Evolutionary conservation across 2,113 vertebrate species (phyloP).

Genomic region (Sinocyclocheilus anophthalmus): DNA sequence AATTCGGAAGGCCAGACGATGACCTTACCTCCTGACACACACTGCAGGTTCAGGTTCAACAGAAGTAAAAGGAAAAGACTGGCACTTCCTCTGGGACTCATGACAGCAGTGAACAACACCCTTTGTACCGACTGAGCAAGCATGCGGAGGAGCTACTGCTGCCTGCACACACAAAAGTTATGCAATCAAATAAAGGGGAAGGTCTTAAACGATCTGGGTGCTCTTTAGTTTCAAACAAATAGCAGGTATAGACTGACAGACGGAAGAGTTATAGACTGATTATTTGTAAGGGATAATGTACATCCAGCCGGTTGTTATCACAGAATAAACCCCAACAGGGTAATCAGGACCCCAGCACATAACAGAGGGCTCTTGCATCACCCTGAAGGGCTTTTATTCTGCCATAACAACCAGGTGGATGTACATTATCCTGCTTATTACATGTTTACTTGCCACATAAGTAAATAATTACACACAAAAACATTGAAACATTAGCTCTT

Average conservation of each 20-base stretch:
- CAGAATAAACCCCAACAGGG: too few species aligned
- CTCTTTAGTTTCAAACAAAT: neutral
- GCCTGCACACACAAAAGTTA: neutral
- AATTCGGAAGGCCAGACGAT: slow-evolving; percentile 69
- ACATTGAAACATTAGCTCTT: neutral
- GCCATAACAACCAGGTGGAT: neutral
- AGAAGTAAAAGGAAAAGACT: slow-evolving; percentile 34
- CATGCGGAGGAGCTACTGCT: slow-evolving; percentile 3
- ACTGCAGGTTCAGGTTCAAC: neutral
- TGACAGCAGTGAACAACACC: neutral
- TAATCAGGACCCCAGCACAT: too few species aligned
- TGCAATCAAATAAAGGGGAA: neutral
- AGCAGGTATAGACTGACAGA: neutral
- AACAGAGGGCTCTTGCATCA: too few species aligned
- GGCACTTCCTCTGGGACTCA: slow-evolving; percentile 8
- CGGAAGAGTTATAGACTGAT: neutral
- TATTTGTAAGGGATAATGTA: too few species aligned
- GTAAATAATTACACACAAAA: neutral
- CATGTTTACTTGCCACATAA: neutral
- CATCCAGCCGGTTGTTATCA: too few species aligned
- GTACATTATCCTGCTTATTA: neutral
- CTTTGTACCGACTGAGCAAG: neutral
- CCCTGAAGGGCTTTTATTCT: neutral
- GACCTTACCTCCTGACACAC: slow-evolving; percentile 59
- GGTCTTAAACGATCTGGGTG: neutral